Percentiles rank a stretch among this genome's conserved stretches.
phyloP scores from a whole-genome alignment of 2,888 invertebrate species.

The Mythimna vitellina region DNA sequence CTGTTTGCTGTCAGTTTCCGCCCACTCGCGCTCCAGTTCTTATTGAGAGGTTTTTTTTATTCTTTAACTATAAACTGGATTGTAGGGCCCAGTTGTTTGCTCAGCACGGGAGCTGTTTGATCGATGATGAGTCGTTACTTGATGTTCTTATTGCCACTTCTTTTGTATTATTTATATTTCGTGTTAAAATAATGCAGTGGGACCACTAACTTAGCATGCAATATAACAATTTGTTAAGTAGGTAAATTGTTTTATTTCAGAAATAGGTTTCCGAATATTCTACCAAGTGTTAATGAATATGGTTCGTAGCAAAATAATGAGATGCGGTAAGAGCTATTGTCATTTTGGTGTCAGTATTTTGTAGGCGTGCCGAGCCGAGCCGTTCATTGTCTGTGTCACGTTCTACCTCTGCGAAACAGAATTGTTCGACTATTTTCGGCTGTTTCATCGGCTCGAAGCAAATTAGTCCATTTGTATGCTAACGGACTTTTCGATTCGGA shows the following conservation, averaged over 20 bases:
- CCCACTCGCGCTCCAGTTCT: slow-evolving; percentile 68
- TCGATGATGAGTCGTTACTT: slow-evolving; percentile 23
- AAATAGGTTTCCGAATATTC: not conserved
- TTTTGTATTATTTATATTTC: not conserved
- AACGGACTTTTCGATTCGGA: slow-evolving; percentile 63
- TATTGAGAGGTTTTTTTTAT: slow-evolving; percentile 67
- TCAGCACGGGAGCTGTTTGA: slow-evolving; percentile 17
- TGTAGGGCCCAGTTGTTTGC: slow-evolving; percentile 62
- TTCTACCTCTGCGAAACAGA: slow-evolving; percentile 40
- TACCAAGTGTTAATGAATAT: not conserved
- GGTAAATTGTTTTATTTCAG: slow-evolving; percentile 11
- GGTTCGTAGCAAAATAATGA: slow-evolving; percentile 20
- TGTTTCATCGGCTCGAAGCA: slow-evolving; percentile 53
- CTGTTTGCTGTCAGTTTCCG: slow-evolving; percentile 60
- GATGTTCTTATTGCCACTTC: slow-evolving; percentile 7
- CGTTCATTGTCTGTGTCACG: slow-evolving; percentile 28
- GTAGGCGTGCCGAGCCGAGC: slow-evolving; percentile 2
- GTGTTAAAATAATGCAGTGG: slow-evolving; percentile 5
- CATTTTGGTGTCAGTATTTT: slow-evolving; percentile 29
- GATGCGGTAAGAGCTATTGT: slow-evolving; percentile 24
- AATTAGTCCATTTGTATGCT: slow-evolving; percentile 70
- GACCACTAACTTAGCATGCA: slow-evolving; percentile 21
- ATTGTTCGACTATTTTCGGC: slow-evolving; percentile 55
- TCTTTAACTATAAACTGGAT: slow-evolving; percentile 64
- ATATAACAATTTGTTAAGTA: slow-evolving; percentile 6